Base-by-base conservation (phyloP, 1,140 invertebrate genomes). In the Hermatobates lingyangjiaoensis region DNA sequence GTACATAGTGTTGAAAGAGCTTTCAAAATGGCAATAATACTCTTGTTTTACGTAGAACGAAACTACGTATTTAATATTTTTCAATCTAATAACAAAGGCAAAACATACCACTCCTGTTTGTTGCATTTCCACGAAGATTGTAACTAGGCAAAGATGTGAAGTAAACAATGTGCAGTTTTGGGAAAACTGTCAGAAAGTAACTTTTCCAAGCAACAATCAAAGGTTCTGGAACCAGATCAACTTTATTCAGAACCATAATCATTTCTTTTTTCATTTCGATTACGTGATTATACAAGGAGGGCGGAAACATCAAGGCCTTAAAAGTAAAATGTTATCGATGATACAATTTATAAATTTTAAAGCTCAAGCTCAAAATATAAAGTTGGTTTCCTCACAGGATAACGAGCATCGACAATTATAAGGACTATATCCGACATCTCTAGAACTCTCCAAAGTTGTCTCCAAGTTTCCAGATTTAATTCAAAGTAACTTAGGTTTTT, bases 381-480 rank as follows among this genome's bases (percentile, higher is more conserved):
- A 28, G 1, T 39, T 18, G 39, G 12, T 48, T 53, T 56, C 71
- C 75, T 73, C 61, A 86, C 83, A 4, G 86, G 75, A 69, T 77
- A 88, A 58, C 89, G 70, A 28, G 89, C 80, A 61, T 93, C 88
- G 0, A 87, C 80, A 56, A 93, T 83, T 10, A 89, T 70, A 1
- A 93, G 68, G 1, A 93, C 59, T 49, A 93, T 73, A 59, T 94
- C 89, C 5, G 84, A 86, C 74, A 91, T 89, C 67, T 94, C 90
- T 10, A 89, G 61, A 1, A 93, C 88, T 52, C 89, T 71, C 90
- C 90, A 93, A 34, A 94, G 64, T 61, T 94, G 90, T 23, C 90
- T 64, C 90, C 90, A 94, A 0, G 87, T 92, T 68, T 94, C 89
- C 55, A 93, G 65, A 68, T 94, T 94, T 27, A 92, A 62, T 64